Evolutionary conservation across 35 echinoderm and acorn worm species (phyloP), one percentile per base, ranked within the genome.

Genomic region (Heliocidaris erythrogramma): DNA sequence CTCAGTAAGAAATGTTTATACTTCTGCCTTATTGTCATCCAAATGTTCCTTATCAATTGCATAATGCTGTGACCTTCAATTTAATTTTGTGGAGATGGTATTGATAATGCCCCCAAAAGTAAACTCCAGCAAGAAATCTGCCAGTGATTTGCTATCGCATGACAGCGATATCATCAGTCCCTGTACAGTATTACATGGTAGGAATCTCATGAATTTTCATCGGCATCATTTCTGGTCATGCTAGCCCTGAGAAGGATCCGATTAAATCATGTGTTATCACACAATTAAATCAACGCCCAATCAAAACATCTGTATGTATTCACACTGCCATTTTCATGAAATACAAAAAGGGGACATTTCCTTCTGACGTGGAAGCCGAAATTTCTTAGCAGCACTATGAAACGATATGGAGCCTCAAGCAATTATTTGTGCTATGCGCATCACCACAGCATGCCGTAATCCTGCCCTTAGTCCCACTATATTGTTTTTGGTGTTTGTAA

Each of bases 191-290:
- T 89, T 48, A 32, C 87, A 89, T 89, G 47, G 14, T 86, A 16
- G 24, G 87, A n/a, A 48, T 89, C 47, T 48, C 32, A 89, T 89
- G 87, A 89, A 89, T 89, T 89, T 89, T n/a, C 87, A 89, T 89
- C 31, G 13, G 31, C 30, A 35, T 89, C 31, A 89, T 47, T 10
- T 88, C 18, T 89, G 31, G 47, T 48, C 32, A 48, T 89, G 87
- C 87, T 89, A 18, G 87, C 18, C 87, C 12, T 31, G 21, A 6
- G 86, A 13, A 89, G 47, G 87, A 89, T 32, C 31, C 31, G 87
- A 48, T 78, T 78, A 78, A 78, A 78, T 78, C 65, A 32, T 32
- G 87, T 89, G 87, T 89, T 89, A 89, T 89, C 87, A 89, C 87
- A 89, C 30, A 89, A 89, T 89, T 89, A 89, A 89, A 89, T 89